A percentile compares a stretch with the other conserved stretches of the same genome.
These are phyloP conservation scores for Hirtodrosophila trivittata DNA, from an alignment of 2,888 invertebrate species.

Conservation along the genomic window DNA sequence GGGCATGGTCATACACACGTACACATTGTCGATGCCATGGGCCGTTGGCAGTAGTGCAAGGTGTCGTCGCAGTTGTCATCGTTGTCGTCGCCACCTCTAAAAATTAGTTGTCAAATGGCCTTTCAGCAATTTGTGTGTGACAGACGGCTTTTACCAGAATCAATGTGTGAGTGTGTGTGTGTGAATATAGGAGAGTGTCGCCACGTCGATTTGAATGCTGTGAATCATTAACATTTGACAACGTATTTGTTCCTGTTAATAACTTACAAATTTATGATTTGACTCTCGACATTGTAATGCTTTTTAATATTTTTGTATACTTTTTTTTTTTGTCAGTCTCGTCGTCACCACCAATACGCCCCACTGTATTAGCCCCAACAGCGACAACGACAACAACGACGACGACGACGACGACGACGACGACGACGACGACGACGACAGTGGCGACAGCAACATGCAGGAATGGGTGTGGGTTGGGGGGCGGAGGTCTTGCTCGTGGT, in stretches of 20 bases:
- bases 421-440: conserved; percentile 15
- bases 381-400: too few species aligned
- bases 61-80: conserved; percentile 47
- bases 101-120: conserved; percentile 72
- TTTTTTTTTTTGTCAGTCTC: conserved; percentile 20
- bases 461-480: not conserved
- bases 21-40: not conserved
- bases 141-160: conserved; percentile 67
- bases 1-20: conserved; percentile 4
- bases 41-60: conserved; percentile 48
- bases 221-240: conserved; percentile 56
- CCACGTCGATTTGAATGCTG: conserved; percentile 26
- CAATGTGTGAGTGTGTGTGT: conserved; percentile 28
- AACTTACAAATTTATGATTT: conserved; percentile 66
- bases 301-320: conserved; percentile 1
- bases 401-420: too few species aligned
- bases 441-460: conserved; percentile 31
- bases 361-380: conserved; percentile 3
- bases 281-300: conserved; percentile 8
- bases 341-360: not conserved
- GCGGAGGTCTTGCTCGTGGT: conserved; percentile 4
- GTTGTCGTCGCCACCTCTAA: conserved; percentile 59
- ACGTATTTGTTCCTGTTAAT: conserved; percentile 53
- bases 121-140: conserved; percentile 62
- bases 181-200: conserved; percentile 49